phyloP scores from a whole-genome alignment of 2,113 vertebrate genomes.

The Albula glossodonta region DNA sequence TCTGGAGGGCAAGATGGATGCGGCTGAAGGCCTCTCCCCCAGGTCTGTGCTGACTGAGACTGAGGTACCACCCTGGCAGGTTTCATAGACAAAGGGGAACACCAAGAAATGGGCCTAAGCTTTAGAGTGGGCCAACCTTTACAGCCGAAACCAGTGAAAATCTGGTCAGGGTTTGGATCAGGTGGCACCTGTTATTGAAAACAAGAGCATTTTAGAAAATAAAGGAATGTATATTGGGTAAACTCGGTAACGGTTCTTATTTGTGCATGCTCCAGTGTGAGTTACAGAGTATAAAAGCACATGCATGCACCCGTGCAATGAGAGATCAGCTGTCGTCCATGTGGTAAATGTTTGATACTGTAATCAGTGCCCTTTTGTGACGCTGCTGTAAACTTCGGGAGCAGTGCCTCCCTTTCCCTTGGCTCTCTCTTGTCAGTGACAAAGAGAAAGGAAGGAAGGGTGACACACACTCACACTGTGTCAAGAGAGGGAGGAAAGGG shows the following conservation, averaged over 20 bases:
- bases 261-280: not conserved
- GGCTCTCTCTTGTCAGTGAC: not conserved
- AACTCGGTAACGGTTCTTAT: not conserved
- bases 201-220: not conserved
- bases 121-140: too few species aligned
- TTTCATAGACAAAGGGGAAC: too few species aligned
- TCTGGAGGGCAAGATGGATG: not conserved
- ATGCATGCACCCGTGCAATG: not conserved
- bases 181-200: too few species aligned
- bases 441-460: not conserved
- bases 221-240: not conserved
- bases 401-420: not conserved
- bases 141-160: too few species aligned
- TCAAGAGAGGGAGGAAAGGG: not conserved
- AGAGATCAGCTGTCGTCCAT: not conserved
- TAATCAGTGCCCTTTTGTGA: not conserved
- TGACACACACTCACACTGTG: not conserved
- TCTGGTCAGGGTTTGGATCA: too few species aligned
- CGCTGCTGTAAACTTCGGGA: not conserved
- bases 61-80: too few species aligned
- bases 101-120: too few species aligned
- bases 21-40: not conserved
- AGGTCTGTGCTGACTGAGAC: not conserved
- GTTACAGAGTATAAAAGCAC: not conserved
- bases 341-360: not conserved